Percentiles rank a stretch among this genome's conserved stretches.
Conservation (phyloP, 2,797 vertebrate species). For the Malurus leucopterus region DNA sequence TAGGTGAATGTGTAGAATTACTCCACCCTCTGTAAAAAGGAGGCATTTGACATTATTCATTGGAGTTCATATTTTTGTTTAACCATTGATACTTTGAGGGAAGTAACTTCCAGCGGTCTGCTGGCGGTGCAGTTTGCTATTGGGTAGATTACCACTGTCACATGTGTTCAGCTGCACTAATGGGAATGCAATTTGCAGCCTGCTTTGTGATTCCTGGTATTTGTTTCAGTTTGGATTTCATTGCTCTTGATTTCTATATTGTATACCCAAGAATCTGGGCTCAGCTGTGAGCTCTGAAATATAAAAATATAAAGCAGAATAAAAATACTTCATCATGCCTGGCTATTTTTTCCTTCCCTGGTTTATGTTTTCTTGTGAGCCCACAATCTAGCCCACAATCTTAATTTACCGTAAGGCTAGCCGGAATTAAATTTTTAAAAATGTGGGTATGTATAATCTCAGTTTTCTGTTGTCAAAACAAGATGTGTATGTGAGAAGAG, state of each 20-base stretch:
- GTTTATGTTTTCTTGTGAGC: conserved; percentile 12
- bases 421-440: neutral
- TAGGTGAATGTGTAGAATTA: neutral
- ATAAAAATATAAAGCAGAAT: conserved; percentile 70
- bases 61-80: neutral
- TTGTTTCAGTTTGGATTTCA: conserved; percentile 49
- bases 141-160: neutral
- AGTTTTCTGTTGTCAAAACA: neutral
- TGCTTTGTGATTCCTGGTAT: conserved; percentile 33
- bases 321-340: conserved; percentile 62
- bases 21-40: neutral
- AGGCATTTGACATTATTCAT: neutral
- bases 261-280: conserved; percentile 62
- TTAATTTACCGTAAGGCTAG: neutral
- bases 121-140: neutral
- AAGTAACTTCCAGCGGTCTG: neutral
- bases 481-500: neutral
- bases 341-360: neutral
- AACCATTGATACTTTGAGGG: neutral
- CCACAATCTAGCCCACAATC: neutral
- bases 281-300: conserved; percentile 64
- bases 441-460: neutral
- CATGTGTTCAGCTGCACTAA: conserved; percentile 11
- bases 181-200: conserved; percentile 47
- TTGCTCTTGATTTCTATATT: conserved; percentile 64